phyloP scores from a whole-genome alignment of 2,113 vertebrate genomes.

The Phoenicopterus ruber region DNA sequence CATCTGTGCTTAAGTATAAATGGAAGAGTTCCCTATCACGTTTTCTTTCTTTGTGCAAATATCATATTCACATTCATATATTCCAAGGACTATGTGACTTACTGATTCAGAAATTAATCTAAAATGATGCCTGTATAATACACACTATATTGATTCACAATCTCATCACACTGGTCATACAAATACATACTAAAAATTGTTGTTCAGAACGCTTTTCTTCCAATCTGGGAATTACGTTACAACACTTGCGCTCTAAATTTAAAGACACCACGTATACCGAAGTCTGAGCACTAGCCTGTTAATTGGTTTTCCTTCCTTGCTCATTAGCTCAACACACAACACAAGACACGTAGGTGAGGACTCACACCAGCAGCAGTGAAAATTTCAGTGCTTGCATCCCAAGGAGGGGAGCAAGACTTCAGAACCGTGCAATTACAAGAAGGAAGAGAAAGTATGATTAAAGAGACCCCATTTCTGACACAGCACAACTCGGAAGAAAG shows the following conservation, averaged over 20 bases:
- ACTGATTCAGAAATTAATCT: background rate
- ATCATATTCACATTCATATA: background rate
- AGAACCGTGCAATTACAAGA: background rate
- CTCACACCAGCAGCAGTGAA: background rate
- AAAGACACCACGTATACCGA: background rate
- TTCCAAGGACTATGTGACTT: background rate
- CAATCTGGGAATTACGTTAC: background rate
- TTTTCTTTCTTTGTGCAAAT: background rate
- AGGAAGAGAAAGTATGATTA: background rate
- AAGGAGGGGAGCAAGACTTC: background rate
- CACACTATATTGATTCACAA: background rate
- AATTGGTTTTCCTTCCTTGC: background rate
- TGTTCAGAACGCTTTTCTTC: background rate
- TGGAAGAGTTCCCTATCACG: background rate
- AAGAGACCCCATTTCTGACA: background rate
- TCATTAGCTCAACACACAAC: background rate
- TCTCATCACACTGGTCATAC: background rate
- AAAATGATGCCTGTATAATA: background rate
- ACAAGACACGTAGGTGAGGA: background rate
- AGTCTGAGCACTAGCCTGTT: background rate
- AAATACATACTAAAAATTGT: background rate
- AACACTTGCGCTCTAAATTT: background rate
- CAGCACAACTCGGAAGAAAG: background rate
- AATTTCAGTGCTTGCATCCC: background rate
- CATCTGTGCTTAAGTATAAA: background rate